Evolutionary conservation across 2,888 invertebrate genomes (phyloP), one percentile per base, ranked within the genome.

Genomic region (Drosophila tanythrix): DNA sequence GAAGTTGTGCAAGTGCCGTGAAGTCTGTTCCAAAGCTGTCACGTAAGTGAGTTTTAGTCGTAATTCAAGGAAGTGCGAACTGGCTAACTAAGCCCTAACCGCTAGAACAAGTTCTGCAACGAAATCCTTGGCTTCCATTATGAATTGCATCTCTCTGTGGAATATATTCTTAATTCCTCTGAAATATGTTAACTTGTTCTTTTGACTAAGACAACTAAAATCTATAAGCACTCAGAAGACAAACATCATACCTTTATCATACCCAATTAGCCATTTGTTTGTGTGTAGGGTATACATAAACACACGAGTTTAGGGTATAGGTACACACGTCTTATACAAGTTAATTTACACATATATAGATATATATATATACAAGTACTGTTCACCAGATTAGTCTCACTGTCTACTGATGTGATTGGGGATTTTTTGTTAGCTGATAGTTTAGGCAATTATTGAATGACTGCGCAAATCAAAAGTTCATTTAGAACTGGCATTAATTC

Each of bases 1-100:
- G 40, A 57, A 63, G 57, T 40, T 61, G 35, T 67, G 57, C 58
- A 46, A 70, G 56, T 31, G 52, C 43, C 50, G 33, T 5, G 11
- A 66, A 76, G 43, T 66, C 40, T 27, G 21, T 25, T 18, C 35
- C 38, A 60, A 53, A 33, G 51, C 35, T 62, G 15, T 3, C 51
- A 62, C 60, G 79, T 79, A 55, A 79, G 79, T 81, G 50, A 40
- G 29, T 43, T 52, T 31, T 33, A 35, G 40, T n/a, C 60, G 5
- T 15, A 46, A 55, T 38, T 59, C 27, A 27, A 50, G 27, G 10
- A 40, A 35, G 13, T 40, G 29, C 15, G 0, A 38, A 21, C 2
- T 7, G 7, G 18, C n/a, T 29, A 25, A 25, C 21, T 11, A 50
- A 25, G 7, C 18, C 3, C 15, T 25, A 55, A 31, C 33, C 31